Evolutionary conservation across 2,797 vertebrate genomes (phyloP), one percentile per base, ranked within the genome.

Genomic region (Falco cherrug): DNA sequence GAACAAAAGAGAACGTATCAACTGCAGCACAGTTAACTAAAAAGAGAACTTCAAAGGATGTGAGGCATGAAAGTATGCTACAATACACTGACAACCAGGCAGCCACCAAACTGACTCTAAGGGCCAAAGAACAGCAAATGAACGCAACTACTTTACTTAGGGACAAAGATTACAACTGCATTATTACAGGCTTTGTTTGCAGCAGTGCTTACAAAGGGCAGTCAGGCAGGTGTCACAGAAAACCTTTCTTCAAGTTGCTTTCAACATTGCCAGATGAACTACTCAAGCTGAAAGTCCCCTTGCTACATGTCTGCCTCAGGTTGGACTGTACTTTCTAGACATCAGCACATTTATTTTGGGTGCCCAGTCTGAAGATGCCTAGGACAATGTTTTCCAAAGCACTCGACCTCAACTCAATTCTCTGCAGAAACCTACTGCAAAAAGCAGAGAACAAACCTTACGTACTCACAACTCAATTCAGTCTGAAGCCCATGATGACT

Each of bases 401-500:
- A 74, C 43, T n/a, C 1, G 0, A 70, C 5, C 13, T 29, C 77
- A 85, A 33, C 50, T 43, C 21, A 51, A 4, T 10, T 28, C 13
- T 56, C 28, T 35, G 35, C 37, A 71, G 24, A 84, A 78, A 91
- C n/a, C 33, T 59, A 80, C 26, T 14, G 43, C 61, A 54, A 73
- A 89, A 21, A 79, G 87, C 37, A 60, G 50, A 75, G 50, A 17
- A 51, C 54, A 69, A 56, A 45, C 13, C 43, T 77, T 3, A 2
- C 0, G 6, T 26, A 59, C 39, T 63, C 70, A 39, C 26, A 59
- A 53, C 41, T 43, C 41, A 84, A 87, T 64, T 75, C 47, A 57
- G 74, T 70, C 67, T 84, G 77, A 96, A 95, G 74, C 35, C 26
- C 41, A 48, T 51, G 64, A 76, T 25, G 45, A 93, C 59, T n/a